These are phyloP conservation scores for Hoplodrina ambigua DNA, from an alignment of 2,888 invertebrate species.

Conservation along the genomic window DNA sequence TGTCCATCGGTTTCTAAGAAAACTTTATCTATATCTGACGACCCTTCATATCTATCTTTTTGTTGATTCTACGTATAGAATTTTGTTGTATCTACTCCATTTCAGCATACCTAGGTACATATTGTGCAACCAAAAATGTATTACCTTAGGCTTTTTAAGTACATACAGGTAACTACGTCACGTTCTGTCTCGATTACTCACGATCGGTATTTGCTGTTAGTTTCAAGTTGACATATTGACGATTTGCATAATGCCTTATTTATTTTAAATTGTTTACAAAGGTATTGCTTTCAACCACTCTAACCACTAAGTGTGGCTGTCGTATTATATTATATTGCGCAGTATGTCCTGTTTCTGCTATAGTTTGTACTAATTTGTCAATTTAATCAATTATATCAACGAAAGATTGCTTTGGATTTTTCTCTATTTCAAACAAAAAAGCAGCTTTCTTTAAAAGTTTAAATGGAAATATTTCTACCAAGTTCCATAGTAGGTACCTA, in stretches of 20 bases:
- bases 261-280: conserved; percentile 47
- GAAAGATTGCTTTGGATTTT: not conserved
- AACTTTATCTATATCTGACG: no score
- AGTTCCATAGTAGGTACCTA: conserved; percentile 9
- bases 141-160: conserved; percentile 4
- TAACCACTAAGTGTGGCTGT: conserved; percentile 38
- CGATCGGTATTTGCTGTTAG: conserved; percentile 50
- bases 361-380: not conserved
- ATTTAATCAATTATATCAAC: not conserved
- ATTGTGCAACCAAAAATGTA: conserved; percentile 30
- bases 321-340: not conserved
- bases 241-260: conserved; percentile 42
- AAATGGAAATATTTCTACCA: conserved; percentile 12
- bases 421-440: not conserved
- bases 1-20: no score
- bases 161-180: conserved; percentile 41
- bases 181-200: conserved; percentile 58
- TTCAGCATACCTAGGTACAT: conserved; percentile 27
- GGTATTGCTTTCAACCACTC: conserved; percentile 35
- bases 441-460: not conserved
- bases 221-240: conserved; percentile 30
- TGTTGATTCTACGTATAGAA: not conserved
- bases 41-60: not conserved
- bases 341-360: not conserved
- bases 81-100: conserved; percentile 14